Percentiles rank a stretch among this genome's conserved stretches.
Conservation (phyloP, 2,888 invertebrate genomes). For the Tetanocera ferruginea region DNA sequence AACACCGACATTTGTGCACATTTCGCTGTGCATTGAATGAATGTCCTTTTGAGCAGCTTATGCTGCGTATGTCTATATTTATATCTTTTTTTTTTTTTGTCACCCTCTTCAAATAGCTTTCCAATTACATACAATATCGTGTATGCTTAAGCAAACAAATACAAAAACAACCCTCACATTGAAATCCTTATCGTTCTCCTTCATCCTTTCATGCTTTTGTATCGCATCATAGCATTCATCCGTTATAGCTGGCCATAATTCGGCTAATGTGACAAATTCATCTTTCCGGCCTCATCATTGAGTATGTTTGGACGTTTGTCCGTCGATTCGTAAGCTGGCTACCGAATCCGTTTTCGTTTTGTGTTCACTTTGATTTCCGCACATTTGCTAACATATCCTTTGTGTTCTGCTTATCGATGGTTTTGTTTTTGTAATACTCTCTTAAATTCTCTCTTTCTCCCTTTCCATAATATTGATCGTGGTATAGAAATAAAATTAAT, state of each 20-base stretch:
- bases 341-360: conserved; percentile 6
- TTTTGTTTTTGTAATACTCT: background rate
- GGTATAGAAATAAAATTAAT: conserved; percentile 25
- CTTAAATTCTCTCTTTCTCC: background rate
- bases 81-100: background rate
- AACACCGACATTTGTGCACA: background rate
- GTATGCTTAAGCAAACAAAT: conserved; percentile 7
- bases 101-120: conserved; percentile 30
- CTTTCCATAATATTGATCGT: conserved; percentile 20
- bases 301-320: background rate
- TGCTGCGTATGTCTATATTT: background rate
- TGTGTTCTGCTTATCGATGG: background rate
- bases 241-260: conserved; percentile 10
- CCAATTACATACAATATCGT: conserved; percentile 35
- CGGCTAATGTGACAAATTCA: conserved; percentile 41
- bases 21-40: background rate
- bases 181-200: conserved; percentile 10
- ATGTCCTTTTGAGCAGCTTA: conserved; percentile 20
- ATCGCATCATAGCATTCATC: background rate
- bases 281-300: conserved; percentile 17
- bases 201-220: background rate
- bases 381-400: background rate
- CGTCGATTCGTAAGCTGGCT: background rate
- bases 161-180: conserved; percentile 15
- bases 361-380: conserved; percentile 8